A percentile compares a stretch with the other conserved stretches of the same genome.
These are phyloP conservation scores for Schrankia costaestrigalis DNA, from an alignment of 2,888 invertebrate species.

Conservation along the genomic window DNA sequence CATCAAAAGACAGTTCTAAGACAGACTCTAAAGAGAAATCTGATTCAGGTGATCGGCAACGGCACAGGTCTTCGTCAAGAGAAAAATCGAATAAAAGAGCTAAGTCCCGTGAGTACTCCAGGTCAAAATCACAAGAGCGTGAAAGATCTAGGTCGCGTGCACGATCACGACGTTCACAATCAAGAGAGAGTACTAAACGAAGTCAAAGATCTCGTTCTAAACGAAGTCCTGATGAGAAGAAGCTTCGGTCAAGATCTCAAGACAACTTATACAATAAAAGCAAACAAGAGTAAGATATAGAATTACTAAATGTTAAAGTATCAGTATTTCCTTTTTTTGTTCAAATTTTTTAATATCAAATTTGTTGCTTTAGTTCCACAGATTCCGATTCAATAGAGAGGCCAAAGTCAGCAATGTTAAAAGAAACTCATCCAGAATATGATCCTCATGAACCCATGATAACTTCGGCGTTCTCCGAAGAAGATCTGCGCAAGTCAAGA, in stretches of 20 bases:
- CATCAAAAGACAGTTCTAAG: conserved; percentile 50
- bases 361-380: conserved; percentile 52
- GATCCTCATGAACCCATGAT: conserved; percentile 77
- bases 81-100: conserved; percentile 50
- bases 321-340: no score
- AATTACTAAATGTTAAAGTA: no score
- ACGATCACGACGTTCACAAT: conserved; percentile 39
- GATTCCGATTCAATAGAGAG: conserved; percentile 72
- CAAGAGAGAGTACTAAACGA: conserved; percentile 32
- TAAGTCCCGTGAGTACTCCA: conserved; percentile 46
- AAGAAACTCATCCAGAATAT: conserved; percentile 70
- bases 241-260: conserved; percentile 66
- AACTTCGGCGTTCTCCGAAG: conserved; percentile 73
- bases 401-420: conserved; percentile 72
- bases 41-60: conserved; percentile 48
- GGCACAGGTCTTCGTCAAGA: conserved; percentile 53
- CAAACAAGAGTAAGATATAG: conserved; percentile 74
- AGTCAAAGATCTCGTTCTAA: conserved; percentile 41
- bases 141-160: conserved; percentile 41
- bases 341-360: no score
- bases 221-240: conserved; percentile 44
- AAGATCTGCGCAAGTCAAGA: conserved; percentile 66
- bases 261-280: conserved; percentile 53
- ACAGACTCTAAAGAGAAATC: conserved; percentile 51
- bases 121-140: conserved; percentile 49